Evolutionary conservation across 2,113 vertebrate genomes (phyloP).

Genomic region (Pachycephala philippinensis): DNA sequence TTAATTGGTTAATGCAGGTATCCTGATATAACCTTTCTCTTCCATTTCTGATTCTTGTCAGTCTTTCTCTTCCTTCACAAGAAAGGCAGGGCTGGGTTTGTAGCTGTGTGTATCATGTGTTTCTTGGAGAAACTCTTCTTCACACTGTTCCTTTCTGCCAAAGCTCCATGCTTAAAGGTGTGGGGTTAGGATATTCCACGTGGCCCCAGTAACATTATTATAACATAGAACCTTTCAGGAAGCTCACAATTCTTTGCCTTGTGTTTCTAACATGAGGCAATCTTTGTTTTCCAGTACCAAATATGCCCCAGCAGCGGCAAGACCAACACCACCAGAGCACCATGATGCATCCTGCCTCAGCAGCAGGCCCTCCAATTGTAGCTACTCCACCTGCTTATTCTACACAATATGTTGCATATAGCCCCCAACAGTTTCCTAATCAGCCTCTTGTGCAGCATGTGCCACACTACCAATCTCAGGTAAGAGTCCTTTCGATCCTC

Average conservation of each 20-base stretch:
- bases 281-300: constrained; percentile 82
- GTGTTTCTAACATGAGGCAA: neutral
- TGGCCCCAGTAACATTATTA: neutral
- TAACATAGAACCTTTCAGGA: neutral
- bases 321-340: constrained; percentile 94
- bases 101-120: neutral
- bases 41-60: neutral
- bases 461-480: constrained; percentile 97
- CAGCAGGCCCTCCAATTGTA: constrained; percentile 93
- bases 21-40: neutral
- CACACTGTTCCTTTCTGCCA: neutral
- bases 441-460: constrained; percentile 95
- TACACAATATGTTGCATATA: constrained; percentile 93
- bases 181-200: neutral
- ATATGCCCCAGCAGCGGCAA: constrained; percentile 94
- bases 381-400: constrained; percentile 90
- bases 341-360: constrained; percentile 96
- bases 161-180: neutral
- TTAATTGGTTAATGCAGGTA: neutral
- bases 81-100: neutral
- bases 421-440: constrained; percentile 94
- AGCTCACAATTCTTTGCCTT: rapidly evolving
- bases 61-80: neutral
- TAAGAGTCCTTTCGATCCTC: constrained; percentile 12
- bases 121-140: neutral